Conservation (phyloP, 2,113 vertebrate species). For the Struthio camelus region DNA sequence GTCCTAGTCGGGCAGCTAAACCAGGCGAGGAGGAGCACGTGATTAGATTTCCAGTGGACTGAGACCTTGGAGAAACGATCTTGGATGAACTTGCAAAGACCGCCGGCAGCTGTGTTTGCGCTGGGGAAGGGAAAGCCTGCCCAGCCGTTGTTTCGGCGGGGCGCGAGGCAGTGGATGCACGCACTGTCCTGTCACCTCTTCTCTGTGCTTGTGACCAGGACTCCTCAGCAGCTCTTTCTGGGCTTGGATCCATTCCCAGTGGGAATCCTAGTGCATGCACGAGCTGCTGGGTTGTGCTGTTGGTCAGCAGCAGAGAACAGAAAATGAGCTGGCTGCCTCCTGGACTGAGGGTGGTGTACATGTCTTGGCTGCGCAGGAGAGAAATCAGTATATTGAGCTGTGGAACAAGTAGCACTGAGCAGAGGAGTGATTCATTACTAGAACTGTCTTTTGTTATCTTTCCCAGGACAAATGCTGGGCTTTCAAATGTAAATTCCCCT, state of each 20-base stretch:
- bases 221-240: background rate
- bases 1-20: background rate
- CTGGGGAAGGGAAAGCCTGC: background rate
- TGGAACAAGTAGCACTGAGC: background rate
- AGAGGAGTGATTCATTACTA: background rate
- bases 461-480: background rate
- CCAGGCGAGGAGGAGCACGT: background rate
- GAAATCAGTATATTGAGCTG: background rate
- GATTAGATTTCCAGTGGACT: background rate
- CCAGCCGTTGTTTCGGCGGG: background rate
- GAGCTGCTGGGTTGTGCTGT: background rate
- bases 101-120: fast-evolving
- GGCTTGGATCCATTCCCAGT: background rate
- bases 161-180: background rate
- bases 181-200: background rate
- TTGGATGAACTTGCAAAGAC: background rate
- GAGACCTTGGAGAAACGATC: background rate
- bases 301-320: background rate
- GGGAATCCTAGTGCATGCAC: background rate
- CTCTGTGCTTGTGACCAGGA: background rate
- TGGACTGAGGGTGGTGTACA: background rate
- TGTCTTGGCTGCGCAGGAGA: background rate
- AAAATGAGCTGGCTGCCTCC: background rate
- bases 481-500: background rate
- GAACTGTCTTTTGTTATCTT: background rate